A percentile compares a stretch with the other conserved stretches of the same genome.
These are phyloP conservation scores for Epizoanthus scotinus DNA, from an alignment of 92 coral and sea anemone species.

Conservation along the genomic window DNA sequence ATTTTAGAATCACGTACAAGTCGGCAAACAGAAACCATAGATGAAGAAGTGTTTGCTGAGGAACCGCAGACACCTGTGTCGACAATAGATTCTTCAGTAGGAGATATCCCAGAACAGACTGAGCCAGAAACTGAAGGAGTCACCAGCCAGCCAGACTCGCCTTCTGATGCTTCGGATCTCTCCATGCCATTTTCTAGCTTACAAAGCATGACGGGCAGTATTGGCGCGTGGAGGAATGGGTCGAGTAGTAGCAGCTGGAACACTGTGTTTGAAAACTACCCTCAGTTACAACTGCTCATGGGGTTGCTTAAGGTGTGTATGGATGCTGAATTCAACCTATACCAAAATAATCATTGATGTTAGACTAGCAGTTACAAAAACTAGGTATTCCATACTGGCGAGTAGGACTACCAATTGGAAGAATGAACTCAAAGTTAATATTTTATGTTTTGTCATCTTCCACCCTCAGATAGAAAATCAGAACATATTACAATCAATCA, in stretches of 20 bases:
- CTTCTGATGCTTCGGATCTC: slow-evolving; percentile 65
- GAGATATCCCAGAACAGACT: background rate
- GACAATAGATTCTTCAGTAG: slow-evolving; percentile 30
- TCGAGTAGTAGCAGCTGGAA: slow-evolving; percentile 80
- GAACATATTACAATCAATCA: no score
- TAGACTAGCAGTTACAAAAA: no score
- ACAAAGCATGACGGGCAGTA: slow-evolving; percentile 62
- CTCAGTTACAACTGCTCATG: slow-evolving; percentile 73
- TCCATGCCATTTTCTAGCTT: slow-evolving; percentile 73
- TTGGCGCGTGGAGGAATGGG: slow-evolving; percentile 89
- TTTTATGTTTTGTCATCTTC: no score
- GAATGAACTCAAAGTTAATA: no score
- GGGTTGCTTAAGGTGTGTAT: slow-evolving; percentile 77
- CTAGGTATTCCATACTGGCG: no score
- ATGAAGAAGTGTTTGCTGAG: slow-evolving; percentile 84
- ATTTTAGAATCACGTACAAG: slow-evolving; percentile 70
- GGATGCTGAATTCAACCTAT: no score
- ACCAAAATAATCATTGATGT: no score
- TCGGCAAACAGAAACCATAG: slow-evolving; percentile 78
- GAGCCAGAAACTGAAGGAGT: slow-evolving; percentile 61
- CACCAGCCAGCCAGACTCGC: slow-evolving; percentile 69
- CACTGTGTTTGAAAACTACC: slow-evolving; percentile 76
- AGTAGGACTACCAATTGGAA: no score
- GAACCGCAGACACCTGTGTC: slow-evolving; percentile 41
- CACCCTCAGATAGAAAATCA: no score